Percentiles rank a stretch among this genome's conserved stretches.
phyloP scores from a whole-genome alignment of 2,888 invertebrate genomes.

The Eupithecia subumbrata region DNA sequence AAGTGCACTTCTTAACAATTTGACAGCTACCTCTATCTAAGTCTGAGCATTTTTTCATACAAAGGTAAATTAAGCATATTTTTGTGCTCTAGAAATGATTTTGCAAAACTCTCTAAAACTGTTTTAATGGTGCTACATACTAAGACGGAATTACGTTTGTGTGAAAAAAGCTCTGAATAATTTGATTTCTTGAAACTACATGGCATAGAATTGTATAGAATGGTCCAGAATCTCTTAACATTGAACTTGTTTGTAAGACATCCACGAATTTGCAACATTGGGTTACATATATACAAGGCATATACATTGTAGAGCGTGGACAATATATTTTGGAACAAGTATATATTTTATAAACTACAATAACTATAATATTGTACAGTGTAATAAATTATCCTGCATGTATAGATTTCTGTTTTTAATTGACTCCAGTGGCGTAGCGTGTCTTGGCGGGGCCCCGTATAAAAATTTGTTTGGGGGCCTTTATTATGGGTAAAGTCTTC shows the following conservation, averaged over 20 bases:
- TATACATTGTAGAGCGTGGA: slow-evolving; percentile 73
- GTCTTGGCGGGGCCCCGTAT: no score
- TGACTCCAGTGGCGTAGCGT: no score
- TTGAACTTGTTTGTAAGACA: slow-evolving; percentile 32
- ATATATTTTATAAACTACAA: slow-evolving; percentile 83
- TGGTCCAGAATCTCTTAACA: background rate
- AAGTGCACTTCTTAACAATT: background rate
- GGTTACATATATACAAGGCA: slow-evolving; percentile 71
- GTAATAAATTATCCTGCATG: slow-evolving; percentile 84
- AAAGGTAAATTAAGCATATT: background rate
- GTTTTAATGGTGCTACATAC: slow-evolving; percentile 1
- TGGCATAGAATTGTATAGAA: background rate
- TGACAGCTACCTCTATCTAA: background rate
- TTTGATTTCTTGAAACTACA: background rate
- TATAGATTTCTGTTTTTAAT: slow-evolving; percentile 61
- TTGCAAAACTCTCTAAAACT: background rate
- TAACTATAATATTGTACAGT: slow-evolving; percentile 80
- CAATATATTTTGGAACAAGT: slow-evolving; percentile 82
- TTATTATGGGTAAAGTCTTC: no score
- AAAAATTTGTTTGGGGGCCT: no score
- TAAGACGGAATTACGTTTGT: background rate
- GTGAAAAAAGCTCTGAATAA: background rate
- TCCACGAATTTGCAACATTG: slow-evolving; percentile 68
- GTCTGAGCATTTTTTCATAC: background rate
- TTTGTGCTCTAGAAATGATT: background rate